Percentiles rank a stretch among this genome's conserved stretches.
Conservation (phyloP, 2,888 invertebrate genomes). For the Drosophila mayaguana region DNA sequence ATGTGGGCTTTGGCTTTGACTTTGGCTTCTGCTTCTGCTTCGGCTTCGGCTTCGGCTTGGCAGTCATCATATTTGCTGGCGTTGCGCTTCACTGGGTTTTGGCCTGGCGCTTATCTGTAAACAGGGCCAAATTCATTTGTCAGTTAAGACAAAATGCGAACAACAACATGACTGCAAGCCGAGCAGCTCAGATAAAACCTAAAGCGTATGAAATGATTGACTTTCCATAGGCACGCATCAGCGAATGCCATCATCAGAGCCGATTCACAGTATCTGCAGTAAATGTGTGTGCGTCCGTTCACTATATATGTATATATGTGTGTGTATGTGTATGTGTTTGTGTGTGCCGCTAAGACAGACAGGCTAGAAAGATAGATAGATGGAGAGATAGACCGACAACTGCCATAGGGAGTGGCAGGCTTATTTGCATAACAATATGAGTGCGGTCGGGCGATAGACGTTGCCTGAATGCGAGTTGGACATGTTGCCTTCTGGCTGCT, state of each 20-base stretch:
- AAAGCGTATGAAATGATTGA: conserved; percentile 72
- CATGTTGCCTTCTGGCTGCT: conserved; percentile 15
- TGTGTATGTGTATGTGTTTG: conserved; percentile 1
- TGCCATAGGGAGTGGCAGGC: conserved; percentile 38
- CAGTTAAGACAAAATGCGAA: conserved; percentile 75
- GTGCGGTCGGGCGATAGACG: conserved; percentile 32
- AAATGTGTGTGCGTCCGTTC: background rate
- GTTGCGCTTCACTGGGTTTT: conserved; percentile 63
- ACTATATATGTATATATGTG: background rate
- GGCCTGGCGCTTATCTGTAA: conserved; percentile 57
- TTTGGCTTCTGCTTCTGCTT: too few relatives aligned
- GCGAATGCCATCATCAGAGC: conserved; percentile 35
- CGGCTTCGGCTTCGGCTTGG: conserved; percentile 1
- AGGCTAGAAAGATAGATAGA: conserved; percentile 34
- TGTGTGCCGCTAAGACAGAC: conserved; percentile 39
- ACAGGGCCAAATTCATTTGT: conserved; percentile 67
- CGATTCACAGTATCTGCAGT: conserved; percentile 15
- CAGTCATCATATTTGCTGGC: conserved; percentile 66
- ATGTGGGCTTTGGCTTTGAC: background rate
- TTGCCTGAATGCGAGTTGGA: background rate
- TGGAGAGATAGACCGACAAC: conserved; percentile 18
- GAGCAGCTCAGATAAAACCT: conserved; percentile 60
- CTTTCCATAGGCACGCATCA: conserved; percentile 76
- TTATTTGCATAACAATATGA: conserved; percentile 75
- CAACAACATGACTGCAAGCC: conserved; percentile 40